Evolutionary conservation across 2,113 vertebrate genomes (phyloP), one percentile per base, ranked within the genome.

Genomic region (Cichladusa arquata): DNA sequence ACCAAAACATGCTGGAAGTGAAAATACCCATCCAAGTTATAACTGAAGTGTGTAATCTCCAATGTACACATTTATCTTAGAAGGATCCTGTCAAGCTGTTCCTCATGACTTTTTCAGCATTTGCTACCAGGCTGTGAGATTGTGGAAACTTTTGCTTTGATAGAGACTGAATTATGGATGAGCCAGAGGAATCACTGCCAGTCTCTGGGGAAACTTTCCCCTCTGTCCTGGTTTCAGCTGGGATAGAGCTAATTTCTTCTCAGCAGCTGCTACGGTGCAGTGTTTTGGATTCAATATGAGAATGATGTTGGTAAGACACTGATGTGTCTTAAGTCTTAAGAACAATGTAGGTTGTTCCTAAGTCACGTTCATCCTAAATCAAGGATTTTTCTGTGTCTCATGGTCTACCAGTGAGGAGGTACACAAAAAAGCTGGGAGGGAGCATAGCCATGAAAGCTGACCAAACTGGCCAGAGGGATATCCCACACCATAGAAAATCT

Each of bases 31-130:
- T 78, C 31, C 0, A 12, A 79, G 89, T 66, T 50, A n/a, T 29
- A 72, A 81, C 50, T 86, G 48, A 42, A 83, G 79, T 84, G 58
- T 66, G 26, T 90, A 95, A 91, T 85, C 72, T 54, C 67, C 73
- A 83, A 92, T 53, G 82, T 38, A 92, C 65, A 95, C 69, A 93
- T 95, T 90, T 76, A 73, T 95, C 93, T 92, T 88, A 60, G 60
- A 71, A 80, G 77, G 90, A 95, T 69, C 51, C 48, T 85, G 90
- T 36, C 92, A 94, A 93, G 76, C 66, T 90, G 72, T 67, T 97
- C 58, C 80, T 92, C 44, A 62, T 67, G 76, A 96, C 38, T 88
- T 91, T 91, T 89, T 61, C 80, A 79, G 51, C 67, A 77, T 71
- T 65, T 76, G 24, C 71, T 81, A 51, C 40, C 25, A 51, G 20